phyloP scores from a whole-genome alignment of 1,140 invertebrate genomes.

The Heliconius himera region DNA sequence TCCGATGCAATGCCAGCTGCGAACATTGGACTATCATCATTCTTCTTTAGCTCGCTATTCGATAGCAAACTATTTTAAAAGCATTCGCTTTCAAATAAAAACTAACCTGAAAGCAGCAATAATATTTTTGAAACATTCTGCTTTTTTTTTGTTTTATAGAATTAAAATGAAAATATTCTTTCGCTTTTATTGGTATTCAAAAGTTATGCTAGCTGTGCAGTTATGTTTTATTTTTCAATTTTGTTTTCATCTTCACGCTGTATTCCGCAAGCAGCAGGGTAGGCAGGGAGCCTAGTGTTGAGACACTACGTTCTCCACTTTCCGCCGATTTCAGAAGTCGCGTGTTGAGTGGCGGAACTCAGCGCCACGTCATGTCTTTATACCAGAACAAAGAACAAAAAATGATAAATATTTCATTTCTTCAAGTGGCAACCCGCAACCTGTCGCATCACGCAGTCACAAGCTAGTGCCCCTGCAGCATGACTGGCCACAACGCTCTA shows the following conservation, averaged over 20 bases:
- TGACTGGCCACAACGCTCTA: too few relatives aligned
- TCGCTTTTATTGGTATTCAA: neutral
- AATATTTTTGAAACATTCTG: neutral
- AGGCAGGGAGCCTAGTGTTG: too few relatives aligned
- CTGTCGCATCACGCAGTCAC: too few relatives aligned
- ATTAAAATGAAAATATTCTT: neutral
- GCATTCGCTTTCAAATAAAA: constrained; percentile 35
- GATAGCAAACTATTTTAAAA: constrained; percentile 48
- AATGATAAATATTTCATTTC: too few relatives aligned
- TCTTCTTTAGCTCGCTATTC: constrained; percentile 44
- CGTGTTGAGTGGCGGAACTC: too few relatives aligned
- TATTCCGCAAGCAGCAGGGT: too few relatives aligned
- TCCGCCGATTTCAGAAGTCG: too few relatives aligned
- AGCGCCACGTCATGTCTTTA: too few relatives aligned
- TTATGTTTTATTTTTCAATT: neutral
- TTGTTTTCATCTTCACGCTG: neutral
- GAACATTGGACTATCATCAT: constrained; percentile 44
- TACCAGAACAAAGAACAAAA: too few relatives aligned
- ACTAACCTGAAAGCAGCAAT: neutral
- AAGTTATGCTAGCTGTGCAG: neutral
- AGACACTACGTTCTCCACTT: too few relatives aligned
- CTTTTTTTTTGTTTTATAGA: neutral
- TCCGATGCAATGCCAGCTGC: constrained; percentile 33
- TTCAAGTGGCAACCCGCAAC: too few relatives aligned
- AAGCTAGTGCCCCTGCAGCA: too few relatives aligned